Conservation (phyloP, 2,888 invertebrate species). For the Caenorhabditis sulstoni region DNA sequence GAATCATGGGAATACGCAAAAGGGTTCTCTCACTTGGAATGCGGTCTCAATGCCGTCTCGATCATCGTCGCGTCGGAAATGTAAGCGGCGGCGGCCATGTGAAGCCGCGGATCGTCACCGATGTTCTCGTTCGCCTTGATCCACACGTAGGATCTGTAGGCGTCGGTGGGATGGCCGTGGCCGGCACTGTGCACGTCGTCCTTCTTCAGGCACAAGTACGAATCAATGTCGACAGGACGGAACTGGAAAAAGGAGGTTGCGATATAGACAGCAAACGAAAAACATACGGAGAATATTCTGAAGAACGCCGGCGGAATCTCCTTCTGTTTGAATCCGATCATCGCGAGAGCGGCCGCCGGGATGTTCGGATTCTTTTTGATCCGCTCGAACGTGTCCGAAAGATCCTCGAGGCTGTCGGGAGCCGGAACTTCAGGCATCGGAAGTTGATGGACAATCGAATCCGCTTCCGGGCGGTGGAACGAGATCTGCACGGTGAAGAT, state of each 20-base stretch:
- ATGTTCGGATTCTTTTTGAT: constrained; percentile 61
- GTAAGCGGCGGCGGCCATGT: constrained; percentile 82
- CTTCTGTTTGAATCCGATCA: constrained; percentile 67
- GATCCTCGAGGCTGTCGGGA: constrained; percentile 79
- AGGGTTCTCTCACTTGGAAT: constrained; percentile 56
- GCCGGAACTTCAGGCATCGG: constrained; percentile 81
- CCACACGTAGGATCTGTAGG: constrained; percentile 69
- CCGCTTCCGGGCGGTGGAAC: constrained; percentile 76
- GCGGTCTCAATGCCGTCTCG: constrained; percentile 69
- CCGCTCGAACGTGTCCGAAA: constrained; percentile 66
- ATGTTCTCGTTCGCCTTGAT: constrained; percentile 70
- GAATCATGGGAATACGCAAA: background rate
- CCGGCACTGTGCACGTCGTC: constrained; percentile 53
- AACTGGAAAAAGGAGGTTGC: constrained; percentile 63
- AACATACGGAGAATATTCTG: constrained; percentile 65
- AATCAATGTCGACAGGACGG: constrained; percentile 69
- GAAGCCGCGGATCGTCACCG: constrained; percentile 81
- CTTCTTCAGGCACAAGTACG: constrained; percentile 59
- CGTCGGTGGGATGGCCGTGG: constrained; percentile 57
- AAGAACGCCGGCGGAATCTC: constrained; percentile 71
- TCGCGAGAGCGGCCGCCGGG: constrained; percentile 62
- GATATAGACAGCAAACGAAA: too few relatives aligned
- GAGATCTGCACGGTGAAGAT: constrained; percentile 80
- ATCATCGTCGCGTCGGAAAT: constrained; percentile 81
- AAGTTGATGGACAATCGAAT: constrained; percentile 80